Conservation (phyloP, 2,797 vertebrate genomes). For the Zenarchopterus dispar region DNA sequence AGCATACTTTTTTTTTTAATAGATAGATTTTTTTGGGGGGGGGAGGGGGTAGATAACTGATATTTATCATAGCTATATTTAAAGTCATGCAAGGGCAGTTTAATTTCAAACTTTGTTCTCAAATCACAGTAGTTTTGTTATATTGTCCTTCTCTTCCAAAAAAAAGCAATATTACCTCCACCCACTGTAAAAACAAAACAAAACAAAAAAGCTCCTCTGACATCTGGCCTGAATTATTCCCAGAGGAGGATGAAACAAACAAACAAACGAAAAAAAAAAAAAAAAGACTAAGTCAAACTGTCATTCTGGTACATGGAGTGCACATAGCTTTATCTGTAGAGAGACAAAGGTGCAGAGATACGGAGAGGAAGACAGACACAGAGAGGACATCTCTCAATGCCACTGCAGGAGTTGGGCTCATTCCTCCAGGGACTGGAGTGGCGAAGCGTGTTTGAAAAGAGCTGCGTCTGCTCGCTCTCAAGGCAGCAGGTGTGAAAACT, state of each 20-base stretch:
- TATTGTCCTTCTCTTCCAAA: slow-evolving; percentile 30
- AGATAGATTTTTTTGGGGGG: slow-evolving; percentile 8
- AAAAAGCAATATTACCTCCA: slow-evolving; percentile 31
- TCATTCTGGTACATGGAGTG: slow-evolving; percentile 58
- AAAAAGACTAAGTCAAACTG: slow-evolving; percentile 60
- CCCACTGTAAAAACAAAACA: slow-evolving; percentile 2
- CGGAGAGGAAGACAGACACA: slow-evolving; percentile 10
- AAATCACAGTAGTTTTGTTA: slow-evolving; percentile 4
- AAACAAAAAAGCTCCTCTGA: slow-evolving; percentile 57
- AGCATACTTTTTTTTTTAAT: no score
- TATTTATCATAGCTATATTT: background rate
- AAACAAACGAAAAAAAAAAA: no score
- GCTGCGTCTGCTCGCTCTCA: slow-evolving; percentile 62
- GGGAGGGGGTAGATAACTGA: slow-evolving; percentile 6
- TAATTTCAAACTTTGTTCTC: slow-evolving; percentile 11
- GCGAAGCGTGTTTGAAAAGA: slow-evolving; percentile 67
- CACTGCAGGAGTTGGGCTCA: slow-evolving; percentile 75
- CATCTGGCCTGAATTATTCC: slow-evolving; percentile 53
- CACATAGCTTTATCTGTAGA: slow-evolving; percentile 46
- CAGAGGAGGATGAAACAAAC: slow-evolving; percentile 38
- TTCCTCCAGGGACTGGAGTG: slow-evolving; percentile 70
- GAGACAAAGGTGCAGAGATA: slow-evolving; percentile 31
- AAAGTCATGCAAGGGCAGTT: background rate
- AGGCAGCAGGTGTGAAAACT: slow-evolving; percentile 84
- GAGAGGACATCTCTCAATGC: slow-evolving; percentile 77